Conservation (phyloP, 2,888 invertebrate species). For the Cheilosia pagana region DNA sequence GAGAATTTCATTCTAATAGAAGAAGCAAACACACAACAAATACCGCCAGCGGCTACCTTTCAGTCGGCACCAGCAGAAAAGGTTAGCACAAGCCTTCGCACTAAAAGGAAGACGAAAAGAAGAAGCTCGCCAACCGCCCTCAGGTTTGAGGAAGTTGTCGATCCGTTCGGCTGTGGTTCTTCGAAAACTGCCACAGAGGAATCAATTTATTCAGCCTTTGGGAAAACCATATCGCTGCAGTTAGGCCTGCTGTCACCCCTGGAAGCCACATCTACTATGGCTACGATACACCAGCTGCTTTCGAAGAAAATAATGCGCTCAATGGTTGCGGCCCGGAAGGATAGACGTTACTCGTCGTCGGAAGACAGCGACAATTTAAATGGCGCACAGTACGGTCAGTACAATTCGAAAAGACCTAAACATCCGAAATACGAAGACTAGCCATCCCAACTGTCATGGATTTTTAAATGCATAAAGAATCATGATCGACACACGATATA, state of each 20-base stretch:
- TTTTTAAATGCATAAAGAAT: too few species aligned
- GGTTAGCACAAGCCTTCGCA: neutral
- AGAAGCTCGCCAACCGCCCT: neutral
- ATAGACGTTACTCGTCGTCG: neutral
- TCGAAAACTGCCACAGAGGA: conserved; percentile 10
- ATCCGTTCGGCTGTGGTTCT: neutral
- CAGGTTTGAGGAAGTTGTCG: neutral
- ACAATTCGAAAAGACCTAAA: too few species aligned
- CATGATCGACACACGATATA: too few species aligned
- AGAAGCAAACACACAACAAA: neutral
- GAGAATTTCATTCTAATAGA: neutral
- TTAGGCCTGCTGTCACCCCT: conserved; percentile 57
- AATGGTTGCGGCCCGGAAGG: neutral
- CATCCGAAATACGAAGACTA: too few species aligned
- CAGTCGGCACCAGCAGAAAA: neutral
- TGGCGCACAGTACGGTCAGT: too few species aligned
- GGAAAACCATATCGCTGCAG: conserved; percentile 69
- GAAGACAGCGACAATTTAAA: neutral
- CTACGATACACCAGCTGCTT: conserved; percentile 37
- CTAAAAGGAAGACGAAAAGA: neutral
- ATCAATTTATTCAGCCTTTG: conserved; percentile 62
- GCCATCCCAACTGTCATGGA: too few species aligned
- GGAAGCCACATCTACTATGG: conserved; percentile 71
- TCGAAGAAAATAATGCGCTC: conserved; percentile 37
- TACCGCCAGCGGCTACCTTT: neutral